Evolutionary conservation across 2,888 invertebrate species (phyloP).

Genomic region (Phortica magna): DNA sequence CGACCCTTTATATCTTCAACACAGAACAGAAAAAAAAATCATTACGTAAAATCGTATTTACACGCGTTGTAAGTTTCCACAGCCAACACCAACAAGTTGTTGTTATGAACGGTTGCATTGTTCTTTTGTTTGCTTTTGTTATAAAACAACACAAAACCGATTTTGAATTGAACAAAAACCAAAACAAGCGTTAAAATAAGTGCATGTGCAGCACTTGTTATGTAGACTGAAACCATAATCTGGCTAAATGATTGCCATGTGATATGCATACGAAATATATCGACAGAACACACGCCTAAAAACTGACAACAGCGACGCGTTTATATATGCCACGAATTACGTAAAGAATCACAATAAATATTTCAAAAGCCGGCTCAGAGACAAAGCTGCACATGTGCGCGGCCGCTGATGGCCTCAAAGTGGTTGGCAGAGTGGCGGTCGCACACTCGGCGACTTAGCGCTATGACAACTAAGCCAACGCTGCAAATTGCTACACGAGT

Average conservation of each 20-base stretch:
- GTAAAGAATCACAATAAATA: background rate
- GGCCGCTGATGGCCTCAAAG: background rate
- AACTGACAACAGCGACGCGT: no score
- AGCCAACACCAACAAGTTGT: no score
- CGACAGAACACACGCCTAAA: background rate
- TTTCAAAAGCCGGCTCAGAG: background rate
- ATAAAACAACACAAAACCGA: background rate
- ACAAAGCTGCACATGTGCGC: no score
- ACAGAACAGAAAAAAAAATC: no score
- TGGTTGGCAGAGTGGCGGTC: background rate
- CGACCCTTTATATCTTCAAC: no score
- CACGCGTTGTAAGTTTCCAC: no score
- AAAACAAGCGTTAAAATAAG: background rate
- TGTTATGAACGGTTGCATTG: no score
- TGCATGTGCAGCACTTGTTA: conserved; percentile 9
- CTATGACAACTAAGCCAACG: conserved; percentile 2
- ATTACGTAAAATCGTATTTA: no score
- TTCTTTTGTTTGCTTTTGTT: background rate
- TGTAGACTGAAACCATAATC: conserved; percentile 9
- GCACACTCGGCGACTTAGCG: background rate
- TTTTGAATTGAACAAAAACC: background rate
- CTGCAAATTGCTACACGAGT: background rate
- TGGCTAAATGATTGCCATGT: background rate
- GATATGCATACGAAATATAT: background rate
- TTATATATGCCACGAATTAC: background rate